A percentile compares a stretch with the other conserved stretches of the same genome.
Evolutionary conservation across 2,797 vertebrate genomes (phyloP).

Genomic region (Carapus acus): DNA sequence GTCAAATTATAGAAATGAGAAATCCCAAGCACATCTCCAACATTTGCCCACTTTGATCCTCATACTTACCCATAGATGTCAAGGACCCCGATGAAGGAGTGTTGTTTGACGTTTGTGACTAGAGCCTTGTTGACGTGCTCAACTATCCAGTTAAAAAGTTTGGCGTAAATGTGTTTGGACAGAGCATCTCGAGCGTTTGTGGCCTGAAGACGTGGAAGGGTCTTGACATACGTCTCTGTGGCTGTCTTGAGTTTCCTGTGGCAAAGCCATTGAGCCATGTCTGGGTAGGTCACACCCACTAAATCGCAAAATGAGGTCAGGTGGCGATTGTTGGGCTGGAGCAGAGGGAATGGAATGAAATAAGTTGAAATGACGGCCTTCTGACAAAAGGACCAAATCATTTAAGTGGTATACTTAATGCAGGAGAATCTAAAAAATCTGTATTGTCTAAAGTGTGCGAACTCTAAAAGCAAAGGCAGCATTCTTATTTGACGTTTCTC

Average conservation of each 20-base stretch:
- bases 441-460: neutral
- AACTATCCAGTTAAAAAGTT: slow-evolving; percentile 97
- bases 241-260: slow-evolving; percentile 93
- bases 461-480: neutral
- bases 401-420: neutral
- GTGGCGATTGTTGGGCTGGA: slow-evolving; percentile 85
- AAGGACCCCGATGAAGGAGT: slow-evolving; percentile 95
- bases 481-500: too few relatives aligned
- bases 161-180: slow-evolving; percentile 95
- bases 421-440: neutral
- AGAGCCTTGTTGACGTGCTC: slow-evolving; percentile 92
- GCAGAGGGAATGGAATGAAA: neutral
- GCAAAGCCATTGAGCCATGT: slow-evolving; percentile 98
- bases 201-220: slow-evolving; percentile 88
- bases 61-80: slow-evolving; percentile 90
- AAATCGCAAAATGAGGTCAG: slow-evolving; percentile 89
- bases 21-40: neutral
- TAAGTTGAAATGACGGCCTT: too few relatives aligned
- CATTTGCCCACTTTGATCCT: neutral
- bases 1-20: neutral
- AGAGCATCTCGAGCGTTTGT: slow-evolving; percentile 91
- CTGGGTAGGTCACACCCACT: slow-evolving; percentile 90
- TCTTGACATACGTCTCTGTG: slow-evolving; percentile 92
- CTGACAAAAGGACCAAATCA: neutral
- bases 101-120: slow-evolving; percentile 83